Evolutionary conservation across 2,113 vertebrate species (phyloP).

Genomic region (Prolemur simus): DNA sequence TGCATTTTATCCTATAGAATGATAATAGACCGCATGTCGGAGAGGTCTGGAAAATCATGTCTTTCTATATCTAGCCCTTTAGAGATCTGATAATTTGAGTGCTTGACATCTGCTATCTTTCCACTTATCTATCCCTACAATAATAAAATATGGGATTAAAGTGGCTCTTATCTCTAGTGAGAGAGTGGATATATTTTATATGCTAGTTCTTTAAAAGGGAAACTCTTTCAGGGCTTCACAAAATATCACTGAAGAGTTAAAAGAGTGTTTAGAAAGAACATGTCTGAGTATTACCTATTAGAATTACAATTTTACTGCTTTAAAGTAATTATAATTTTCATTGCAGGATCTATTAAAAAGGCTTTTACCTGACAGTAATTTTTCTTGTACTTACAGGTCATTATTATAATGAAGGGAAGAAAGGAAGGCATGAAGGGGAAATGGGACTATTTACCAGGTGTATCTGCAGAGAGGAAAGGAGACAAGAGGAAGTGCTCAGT

Average conservation of each 20-base stretch:
- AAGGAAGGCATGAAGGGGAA: conserved; percentile 27
- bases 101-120: not conserved
- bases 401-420: conserved; percentile 61
- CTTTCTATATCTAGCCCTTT: not conserved
- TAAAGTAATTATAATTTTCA: conserved; percentile 72
- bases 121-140: not conserved
- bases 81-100: not conserved
- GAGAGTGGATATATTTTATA: conserved; percentile 36
- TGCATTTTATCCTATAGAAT: not conserved
- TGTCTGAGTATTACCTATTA: conserved; percentile 49
- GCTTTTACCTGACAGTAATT: conserved; percentile 69
- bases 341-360: conserved; percentile 68
- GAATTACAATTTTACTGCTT: conserved; percentile 55
- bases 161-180: conserved; percentile 10
- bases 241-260: conserved; percentile 36
- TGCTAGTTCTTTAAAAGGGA: conserved; percentile 30
- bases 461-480: not conserved
- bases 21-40: not conserved
- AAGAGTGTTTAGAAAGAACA: conserved; percentile 44
- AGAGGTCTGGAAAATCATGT: not conserved
- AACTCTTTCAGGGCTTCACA: conserved; percentile 42
- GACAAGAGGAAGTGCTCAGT: not conserved
- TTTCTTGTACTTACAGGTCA: conserved; percentile 66
- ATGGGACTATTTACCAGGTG: conserved; percentile 19
- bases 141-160: conserved; percentile 49